Conservation (phyloP, 2,113 vertebrate species). For the Nannobrachium achirus region DNA sequence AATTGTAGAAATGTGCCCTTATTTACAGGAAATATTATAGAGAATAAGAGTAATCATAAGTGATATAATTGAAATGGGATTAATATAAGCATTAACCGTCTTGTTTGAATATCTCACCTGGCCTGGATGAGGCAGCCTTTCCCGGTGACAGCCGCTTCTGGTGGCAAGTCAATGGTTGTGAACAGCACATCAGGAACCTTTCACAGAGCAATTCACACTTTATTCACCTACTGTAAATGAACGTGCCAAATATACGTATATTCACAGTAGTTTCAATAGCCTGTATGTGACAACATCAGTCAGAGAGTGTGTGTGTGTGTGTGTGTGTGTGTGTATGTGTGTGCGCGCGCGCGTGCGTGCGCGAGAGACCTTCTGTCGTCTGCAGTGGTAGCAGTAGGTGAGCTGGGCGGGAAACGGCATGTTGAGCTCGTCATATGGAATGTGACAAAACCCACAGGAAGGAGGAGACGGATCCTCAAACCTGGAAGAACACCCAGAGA, state of each 20-base stretch:
- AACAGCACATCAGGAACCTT: conserved; percentile 96
- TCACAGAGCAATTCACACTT: neutral
- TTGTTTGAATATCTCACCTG: conserved; percentile 73
- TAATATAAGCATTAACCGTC: no score
- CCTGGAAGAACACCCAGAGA: conserved; percentile 78
- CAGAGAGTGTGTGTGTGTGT: neutral
- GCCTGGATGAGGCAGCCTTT: conserved; percentile 96
- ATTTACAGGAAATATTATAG: no score
- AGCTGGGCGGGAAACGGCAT: conserved; percentile 98
- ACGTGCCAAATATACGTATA: no score
- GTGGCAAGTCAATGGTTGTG: conserved; percentile 90
- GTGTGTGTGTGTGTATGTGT: neutral
- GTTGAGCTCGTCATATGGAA: conserved; percentile 96
- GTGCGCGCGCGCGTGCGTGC: conserved; percentile 65
- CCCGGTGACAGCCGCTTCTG: conserved; percentile 85
- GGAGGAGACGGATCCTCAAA: conserved; percentile 88
- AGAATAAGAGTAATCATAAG: no score
- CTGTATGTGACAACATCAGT: no score
- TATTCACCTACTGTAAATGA: neutral
- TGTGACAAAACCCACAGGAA: conserved; percentile 95
- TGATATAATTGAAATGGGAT: no score
- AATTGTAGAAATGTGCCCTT: no score
- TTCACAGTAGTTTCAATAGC: no score
- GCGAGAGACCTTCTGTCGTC: conserved; percentile 91
- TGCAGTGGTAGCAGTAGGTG: conserved; percentile 91